Conservation (phyloP, 2,888 invertebrate genomes). For the Drosophila colorata region DNA sequence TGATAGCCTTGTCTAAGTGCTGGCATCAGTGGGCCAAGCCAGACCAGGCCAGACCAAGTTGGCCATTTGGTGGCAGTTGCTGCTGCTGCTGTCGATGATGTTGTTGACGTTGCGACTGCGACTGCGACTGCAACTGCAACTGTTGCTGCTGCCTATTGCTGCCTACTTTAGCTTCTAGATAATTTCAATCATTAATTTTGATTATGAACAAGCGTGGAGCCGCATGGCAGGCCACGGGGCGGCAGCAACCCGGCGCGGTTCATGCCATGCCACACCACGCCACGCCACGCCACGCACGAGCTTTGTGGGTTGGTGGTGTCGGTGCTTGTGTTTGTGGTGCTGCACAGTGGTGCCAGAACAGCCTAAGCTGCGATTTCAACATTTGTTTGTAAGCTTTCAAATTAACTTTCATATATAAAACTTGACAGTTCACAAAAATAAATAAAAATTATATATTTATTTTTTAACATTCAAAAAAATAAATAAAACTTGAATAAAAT, state of each 20-base stretch:
- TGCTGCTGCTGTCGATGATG: conserved; percentile 55
- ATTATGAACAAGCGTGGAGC: conserved; percentile 77
- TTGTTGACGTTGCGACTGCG: conserved; percentile 62
- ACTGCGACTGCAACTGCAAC: conserved; percentile 51
- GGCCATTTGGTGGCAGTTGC: conserved; percentile 24
- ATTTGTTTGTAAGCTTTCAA: not conserved
- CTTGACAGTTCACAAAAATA: too few species aligned
- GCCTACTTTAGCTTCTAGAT: conserved; percentile 80
- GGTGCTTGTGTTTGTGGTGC: not conserved
- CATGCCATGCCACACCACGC: conserved; percentile 25
- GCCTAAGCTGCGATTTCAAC: not conserved
- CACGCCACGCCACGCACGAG: conserved; percentile 60
- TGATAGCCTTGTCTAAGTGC: conserved; percentile 82
- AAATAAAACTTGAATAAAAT: too few species aligned
- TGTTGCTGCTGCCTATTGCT: conserved; percentile 27
- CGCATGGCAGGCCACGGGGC: conserved; percentile 37
- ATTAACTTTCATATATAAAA: not conserved
- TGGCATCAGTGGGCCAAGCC: conserved; percentile 73
- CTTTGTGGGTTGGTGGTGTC: conserved; percentile 37
- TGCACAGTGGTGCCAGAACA: conserved; percentile 35
- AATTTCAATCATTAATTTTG: conserved; percentile 84
- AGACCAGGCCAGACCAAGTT: conserved; percentile 33
- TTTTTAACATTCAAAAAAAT: too few species aligned
- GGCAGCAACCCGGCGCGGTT: conserved; percentile 31
- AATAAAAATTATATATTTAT: too few species aligned